Evolutionary conservation across 2,113 vertebrate species (phyloP).

Genomic region (Empidonax alnorum): DNA sequence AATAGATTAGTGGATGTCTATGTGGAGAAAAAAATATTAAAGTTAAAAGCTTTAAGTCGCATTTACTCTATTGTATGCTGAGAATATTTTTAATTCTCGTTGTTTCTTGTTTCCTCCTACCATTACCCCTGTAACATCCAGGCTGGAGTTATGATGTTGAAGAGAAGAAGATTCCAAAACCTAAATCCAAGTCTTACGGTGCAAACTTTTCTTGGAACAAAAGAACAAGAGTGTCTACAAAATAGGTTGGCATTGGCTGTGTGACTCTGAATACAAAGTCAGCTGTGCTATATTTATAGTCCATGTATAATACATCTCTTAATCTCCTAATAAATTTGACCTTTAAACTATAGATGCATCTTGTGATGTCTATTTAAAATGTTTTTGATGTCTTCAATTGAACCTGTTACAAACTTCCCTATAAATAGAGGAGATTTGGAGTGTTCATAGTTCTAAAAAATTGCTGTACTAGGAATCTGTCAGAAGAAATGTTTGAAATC

Average conservation of each 20-base stretch:
- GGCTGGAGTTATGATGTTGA: conserved; percentile 95
- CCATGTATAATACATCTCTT: conserved; percentile 74
- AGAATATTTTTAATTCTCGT: conserved; percentile 54
- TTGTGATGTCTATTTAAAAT: conserved; percentile 79
- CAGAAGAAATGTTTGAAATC: conserved; percentile 68
- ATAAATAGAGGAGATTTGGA: conserved; percentile 71
- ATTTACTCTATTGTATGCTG: not conserved
- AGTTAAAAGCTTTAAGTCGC: conserved; percentile 14
- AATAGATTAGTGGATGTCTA: conserved; percentile 1
- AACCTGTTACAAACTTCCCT: conserved; percentile 74
- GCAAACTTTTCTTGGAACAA: conserved; percentile 99
- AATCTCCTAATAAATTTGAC: conserved; percentile 85
- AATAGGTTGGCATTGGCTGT: conserved; percentile 83
- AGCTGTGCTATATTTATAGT: conserved; percentile 83
- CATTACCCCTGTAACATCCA: conserved; percentile 50
- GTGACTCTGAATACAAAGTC: conserved; percentile 78
- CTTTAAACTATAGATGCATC: conserved; percentile 76
- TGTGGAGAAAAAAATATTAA: not conserved
- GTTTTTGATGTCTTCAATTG: conserved; percentile 76
- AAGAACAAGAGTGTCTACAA: conserved; percentile 94
- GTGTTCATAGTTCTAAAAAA: conserved; percentile 71
- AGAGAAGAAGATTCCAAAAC: conserved; percentile 88
- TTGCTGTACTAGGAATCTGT: conserved; percentile 53
- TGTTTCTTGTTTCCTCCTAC: conserved; percentile 15
- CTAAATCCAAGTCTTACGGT: conserved; percentile 94